These are phyloP conservation scores for Elachura formosa DNA, from an alignment of 2,113 vertebrate species.

Conservation along the genomic window DNA sequence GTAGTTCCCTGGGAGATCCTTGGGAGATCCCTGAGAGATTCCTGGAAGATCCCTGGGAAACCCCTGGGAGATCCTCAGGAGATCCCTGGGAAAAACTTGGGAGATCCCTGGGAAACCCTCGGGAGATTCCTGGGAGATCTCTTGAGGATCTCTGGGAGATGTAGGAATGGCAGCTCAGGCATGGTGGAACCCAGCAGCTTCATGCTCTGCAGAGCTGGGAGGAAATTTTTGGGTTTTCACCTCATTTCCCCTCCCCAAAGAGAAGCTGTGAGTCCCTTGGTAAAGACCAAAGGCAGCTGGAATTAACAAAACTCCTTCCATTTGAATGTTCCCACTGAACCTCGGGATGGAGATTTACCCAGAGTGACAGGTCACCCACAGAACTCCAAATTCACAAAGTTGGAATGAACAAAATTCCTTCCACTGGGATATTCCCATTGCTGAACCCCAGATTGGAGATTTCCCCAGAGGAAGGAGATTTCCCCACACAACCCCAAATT, in stretches of 20 bases:
- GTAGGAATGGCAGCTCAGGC: accelerated
- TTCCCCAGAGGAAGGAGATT: too few species aligned
- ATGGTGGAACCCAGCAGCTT: accelerated
- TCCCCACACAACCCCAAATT: neutral
- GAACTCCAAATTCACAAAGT: neutral
- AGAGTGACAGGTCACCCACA: accelerated
- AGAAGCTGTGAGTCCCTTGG: neutral
- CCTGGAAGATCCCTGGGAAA: neutral
- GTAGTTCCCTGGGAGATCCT: too few species aligned
- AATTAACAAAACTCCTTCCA: too few species aligned
- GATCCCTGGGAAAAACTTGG: accelerated
- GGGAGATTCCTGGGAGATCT: too few species aligned
- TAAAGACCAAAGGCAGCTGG: neutral
- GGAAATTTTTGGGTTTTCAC: neutral
- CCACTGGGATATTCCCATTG: too few species aligned
- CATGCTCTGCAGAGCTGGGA: accelerated
- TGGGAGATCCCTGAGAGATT: neutral
- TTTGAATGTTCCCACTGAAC: accelerated
- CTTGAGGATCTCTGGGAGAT: too few species aligned
- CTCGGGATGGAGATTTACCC: neutral
- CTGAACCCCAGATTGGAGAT: too few species aligned
- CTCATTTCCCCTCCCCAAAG: accelerated
- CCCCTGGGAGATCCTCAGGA: neutral
- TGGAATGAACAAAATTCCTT: too few species aligned
- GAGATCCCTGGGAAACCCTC: accelerated